These are phyloP conservation scores for Yponomeuta evonymella DNA, from an alignment of 2,888 invertebrate species.

Conservation along the genomic window DNA sequence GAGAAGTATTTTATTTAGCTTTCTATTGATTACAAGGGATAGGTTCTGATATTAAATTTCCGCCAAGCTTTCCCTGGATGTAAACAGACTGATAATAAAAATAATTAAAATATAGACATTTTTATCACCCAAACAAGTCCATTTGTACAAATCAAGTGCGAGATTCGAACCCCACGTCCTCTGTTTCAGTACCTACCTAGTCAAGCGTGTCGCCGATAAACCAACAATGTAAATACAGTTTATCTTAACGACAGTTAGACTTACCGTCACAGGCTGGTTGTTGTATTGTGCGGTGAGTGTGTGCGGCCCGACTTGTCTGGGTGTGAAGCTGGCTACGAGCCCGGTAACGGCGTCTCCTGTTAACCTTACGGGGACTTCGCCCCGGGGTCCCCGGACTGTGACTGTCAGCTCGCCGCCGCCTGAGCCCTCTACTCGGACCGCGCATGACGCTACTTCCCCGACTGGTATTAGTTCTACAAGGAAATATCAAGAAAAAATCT, in stretches of 20 bases:
- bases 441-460: conserved; percentile 76
- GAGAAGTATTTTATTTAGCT: too few species aligned
- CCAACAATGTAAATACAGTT: neutral
- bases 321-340: conserved; percentile 93
- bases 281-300: conserved; percentile 94
- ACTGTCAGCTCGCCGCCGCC: conserved; percentile 90
- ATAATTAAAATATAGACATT: too few species aligned
- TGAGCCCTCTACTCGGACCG: conserved; percentile 71
- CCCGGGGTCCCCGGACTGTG: conserved; percentile 90
- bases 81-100: too few species aligned
- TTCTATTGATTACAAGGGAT: too few species aligned
- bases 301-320: conserved; percentile 94
- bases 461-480: conserved; percentile 87
- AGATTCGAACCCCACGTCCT: too few species aligned
- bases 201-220: too few species aligned
- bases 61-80: too few species aligned
- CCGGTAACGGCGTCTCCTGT: conserved; percentile 92
- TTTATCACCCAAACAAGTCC: too few species aligned
- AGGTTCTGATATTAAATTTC: too few species aligned
- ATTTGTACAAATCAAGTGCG: too few species aligned
- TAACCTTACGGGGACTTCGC: conserved; percentile 91
- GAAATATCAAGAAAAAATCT: conserved; percentile 1
- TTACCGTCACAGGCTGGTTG: conserved; percentile 85
- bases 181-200: too few species aligned
- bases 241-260: conserved; percentile 20